Percentiles rank a stretch among this genome's conserved stretches.
Conservation (phyloP, 2,888 invertebrate species). For the Drosophila pseudotakahashii region DNA sequence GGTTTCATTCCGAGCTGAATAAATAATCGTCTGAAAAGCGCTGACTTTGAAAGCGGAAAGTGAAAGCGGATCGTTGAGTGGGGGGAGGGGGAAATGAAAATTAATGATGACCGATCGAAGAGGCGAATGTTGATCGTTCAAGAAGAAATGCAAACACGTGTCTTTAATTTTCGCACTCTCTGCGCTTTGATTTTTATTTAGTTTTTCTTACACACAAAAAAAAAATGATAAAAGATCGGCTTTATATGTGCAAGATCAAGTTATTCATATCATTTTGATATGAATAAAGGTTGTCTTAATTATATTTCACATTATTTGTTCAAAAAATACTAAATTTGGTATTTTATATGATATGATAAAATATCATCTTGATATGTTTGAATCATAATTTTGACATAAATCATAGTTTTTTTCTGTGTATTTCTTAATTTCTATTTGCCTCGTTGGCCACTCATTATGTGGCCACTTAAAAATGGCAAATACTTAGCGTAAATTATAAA, state of each 20-base stretch:
- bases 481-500: conserved; percentile 21
- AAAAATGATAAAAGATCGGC: too few species aligned
- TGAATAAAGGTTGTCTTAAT: too few species aligned
- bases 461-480: conserved; percentile 57
- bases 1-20: not conserved
- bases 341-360: too few species aligned
- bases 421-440: conserved; percentile 13
- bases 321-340: too few species aligned
- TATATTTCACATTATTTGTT: too few species aligned
- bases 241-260: too few species aligned
- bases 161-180: conserved; percentile 34
- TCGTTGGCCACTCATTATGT: conserved; percentile 16
- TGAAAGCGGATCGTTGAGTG: conserved; percentile 18
- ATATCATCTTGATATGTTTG: too few species aligned
- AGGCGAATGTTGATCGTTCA: not conserved
- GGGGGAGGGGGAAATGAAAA: not conserved
- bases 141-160: conserved; percentile 38
- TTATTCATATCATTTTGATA: too few species aligned
- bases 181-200: not conserved
- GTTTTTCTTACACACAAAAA: not conserved
- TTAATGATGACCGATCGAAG: conserved; percentile 7
- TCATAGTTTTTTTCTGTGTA: too few species aligned
- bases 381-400: too few species aligned
- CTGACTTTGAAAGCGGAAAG: conserved; percentile 24
- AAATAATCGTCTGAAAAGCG: conserved; percentile 8